Evolutionary conservation across 1,140 invertebrate genomes (phyloP).

Genomic region (Octopus sinensis): DNA sequence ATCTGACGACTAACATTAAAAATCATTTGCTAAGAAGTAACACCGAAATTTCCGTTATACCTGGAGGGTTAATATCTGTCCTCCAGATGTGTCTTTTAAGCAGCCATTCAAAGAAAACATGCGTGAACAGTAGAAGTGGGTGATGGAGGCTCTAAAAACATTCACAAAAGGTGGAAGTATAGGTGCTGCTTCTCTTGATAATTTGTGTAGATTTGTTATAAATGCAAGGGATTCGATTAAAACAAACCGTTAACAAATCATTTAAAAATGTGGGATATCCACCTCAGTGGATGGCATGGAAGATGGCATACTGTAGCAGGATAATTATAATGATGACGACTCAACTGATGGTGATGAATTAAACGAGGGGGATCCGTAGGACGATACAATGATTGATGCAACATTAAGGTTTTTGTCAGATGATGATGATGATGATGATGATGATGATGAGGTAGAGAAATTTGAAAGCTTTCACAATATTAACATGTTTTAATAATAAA

Average conservation of each 20-base stretch:
- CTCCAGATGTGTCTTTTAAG: conserved; percentile 27
- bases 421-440: not conserved
- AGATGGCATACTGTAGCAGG: conserved; percentile 3
- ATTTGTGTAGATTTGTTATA: not conserved
- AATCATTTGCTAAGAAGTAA: not conserved
- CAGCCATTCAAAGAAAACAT: not conserved
- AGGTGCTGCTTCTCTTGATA: not conserved
- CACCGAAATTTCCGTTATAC: conserved; percentile 27
- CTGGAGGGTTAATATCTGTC: conserved; percentile 23
- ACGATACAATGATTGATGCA: too few species aligned
- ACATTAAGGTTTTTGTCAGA: not conserved
- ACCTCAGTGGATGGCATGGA: not conserved
- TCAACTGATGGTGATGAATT: not conserved
- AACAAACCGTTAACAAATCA: conserved; percentile 1
- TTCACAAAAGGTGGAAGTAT: not conserved
- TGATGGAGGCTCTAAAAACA: not conserved
- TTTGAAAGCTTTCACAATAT: not conserved
- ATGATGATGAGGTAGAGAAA: too few species aligned
- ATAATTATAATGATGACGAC: not conserved
- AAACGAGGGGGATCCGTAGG: too few species aligned
- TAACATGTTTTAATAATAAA: not conserved
- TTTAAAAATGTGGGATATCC: conserved; percentile 8
- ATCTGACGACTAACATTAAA: not conserved
- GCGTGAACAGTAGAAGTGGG: not conserved
- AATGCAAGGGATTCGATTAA: too few species aligned